These are phyloP conservation scores for Embiotoca jacksoni DNA, from an alignment of 2,113 vertebrate species.

Conservation along the genomic window DNA sequence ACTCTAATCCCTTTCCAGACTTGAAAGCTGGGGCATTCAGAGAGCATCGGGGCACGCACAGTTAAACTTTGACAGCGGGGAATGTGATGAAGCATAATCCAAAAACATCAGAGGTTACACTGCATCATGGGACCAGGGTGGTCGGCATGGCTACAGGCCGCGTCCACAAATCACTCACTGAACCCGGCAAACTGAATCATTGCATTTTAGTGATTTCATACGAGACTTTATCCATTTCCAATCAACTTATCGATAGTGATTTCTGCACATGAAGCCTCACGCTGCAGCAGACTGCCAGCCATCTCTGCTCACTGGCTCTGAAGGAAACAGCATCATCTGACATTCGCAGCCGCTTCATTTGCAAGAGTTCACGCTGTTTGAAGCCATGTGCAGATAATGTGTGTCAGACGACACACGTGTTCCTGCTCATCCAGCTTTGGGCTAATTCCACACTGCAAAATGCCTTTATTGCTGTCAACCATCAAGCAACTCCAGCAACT, in stretches of 20 bases:
- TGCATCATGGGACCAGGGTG: constrained; percentile 38
- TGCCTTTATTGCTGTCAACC: constrained; percentile 33
- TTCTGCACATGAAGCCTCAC: not conserved
- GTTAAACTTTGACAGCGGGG: constrained; percentile 51
- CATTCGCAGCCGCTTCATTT: constrained; percentile 46
- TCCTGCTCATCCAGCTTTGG: constrained; percentile 49
- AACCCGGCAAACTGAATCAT: not conserved
- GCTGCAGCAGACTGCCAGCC: not conserved
- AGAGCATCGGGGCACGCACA: constrained; percentile 8
- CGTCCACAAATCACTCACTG: constrained; percentile 1
- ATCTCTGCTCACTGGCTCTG: constrained; percentile 30
- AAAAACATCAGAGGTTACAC: constrained; percentile 28
- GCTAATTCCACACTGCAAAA: constrained; percentile 47
- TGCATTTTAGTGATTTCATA: not conserved
- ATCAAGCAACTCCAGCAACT: constrained; percentile 28
- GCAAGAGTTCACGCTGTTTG: constrained; percentile 41
- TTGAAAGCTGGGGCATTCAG: constrained; percentile 46
- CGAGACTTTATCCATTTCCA: not conserved
- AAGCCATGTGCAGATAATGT: constrained; percentile 51
- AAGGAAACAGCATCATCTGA: constrained; percentile 64
- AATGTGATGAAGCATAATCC: constrained; percentile 58
- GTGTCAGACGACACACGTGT: constrained; percentile 31
- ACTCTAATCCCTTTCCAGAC: constrained; percentile 53
- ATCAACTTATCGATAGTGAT: not conserved
- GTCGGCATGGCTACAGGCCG: constrained; percentile 8